phyloP scores from a whole-genome alignment of 2,888 invertebrate genomes.

The Ormyrus pomaceus region DNA sequence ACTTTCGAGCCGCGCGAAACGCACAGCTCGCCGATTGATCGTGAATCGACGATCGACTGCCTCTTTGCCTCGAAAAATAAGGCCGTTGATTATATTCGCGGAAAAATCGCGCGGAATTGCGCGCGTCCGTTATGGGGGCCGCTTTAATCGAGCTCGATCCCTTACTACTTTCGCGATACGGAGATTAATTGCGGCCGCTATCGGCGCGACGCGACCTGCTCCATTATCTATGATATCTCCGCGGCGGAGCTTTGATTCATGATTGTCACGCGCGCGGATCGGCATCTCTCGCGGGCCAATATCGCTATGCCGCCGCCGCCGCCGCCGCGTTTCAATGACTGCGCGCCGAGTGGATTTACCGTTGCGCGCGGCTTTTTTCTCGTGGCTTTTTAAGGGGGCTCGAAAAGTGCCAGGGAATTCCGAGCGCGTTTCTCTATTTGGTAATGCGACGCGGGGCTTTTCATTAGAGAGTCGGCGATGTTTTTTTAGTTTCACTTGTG shows the following conservation, averaged over 20 bases:
- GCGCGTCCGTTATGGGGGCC: slow-evolving; percentile 51
- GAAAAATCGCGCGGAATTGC: neutral
- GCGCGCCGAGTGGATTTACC: no score
- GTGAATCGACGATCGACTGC: no score
- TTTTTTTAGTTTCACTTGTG: no score
- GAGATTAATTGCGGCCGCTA: slow-evolving; percentile 56
- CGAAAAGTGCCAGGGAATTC: slow-evolving; percentile 21
- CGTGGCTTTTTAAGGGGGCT: slow-evolving; percentile 15
- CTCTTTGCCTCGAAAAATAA: no score
- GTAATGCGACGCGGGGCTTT: neutral
- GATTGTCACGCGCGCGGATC: slow-evolving; percentile 45
- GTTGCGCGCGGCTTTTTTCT: neutral
- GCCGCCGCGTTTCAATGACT: no score
- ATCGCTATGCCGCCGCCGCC: neutral
- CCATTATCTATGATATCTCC: slow-evolving; percentile 48
- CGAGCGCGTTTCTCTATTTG: neutral
- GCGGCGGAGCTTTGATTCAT: slow-evolving; percentile 47
- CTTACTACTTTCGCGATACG: slow-evolving; percentile 59
- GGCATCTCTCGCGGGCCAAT: neutral
- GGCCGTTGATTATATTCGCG: no score
- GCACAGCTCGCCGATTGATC: no score
- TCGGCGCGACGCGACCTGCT: slow-evolving; percentile 18
- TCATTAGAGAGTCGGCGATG: no score
- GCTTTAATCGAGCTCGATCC: slow-evolving; percentile 59
- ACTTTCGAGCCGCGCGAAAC: slow-evolving; percentile 14